These are phyloP conservation scores for Ectemnius continuus DNA, from an alignment of 2,888 invertebrate genomes.

Conservation along the genomic window DNA sequence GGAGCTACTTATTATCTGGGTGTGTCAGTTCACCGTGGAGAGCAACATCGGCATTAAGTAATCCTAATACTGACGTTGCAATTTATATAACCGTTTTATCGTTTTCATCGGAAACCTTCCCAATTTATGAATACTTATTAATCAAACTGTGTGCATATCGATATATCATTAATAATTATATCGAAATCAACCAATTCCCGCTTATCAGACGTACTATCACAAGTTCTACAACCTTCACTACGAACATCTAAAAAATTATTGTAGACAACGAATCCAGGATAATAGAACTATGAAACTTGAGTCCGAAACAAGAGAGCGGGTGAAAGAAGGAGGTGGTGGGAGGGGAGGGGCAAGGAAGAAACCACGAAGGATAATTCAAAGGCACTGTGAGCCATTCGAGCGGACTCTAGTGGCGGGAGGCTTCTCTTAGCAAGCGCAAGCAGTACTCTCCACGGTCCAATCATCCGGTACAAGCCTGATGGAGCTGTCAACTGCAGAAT, in stretches of 20 bases:
- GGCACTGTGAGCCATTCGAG: constrained; percentile 25
- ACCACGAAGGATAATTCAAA: constrained; percentile 51
- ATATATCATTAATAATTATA: no score
- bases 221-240: neutral
- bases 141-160: no score
- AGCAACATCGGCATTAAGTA: constrained; percentile 11
- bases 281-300: no score
- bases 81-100: constrained; percentile 32
- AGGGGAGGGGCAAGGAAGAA: neutral
- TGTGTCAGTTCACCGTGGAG: neutral
- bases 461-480: constrained; percentile 51
- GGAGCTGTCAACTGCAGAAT: constrained; percentile 62
- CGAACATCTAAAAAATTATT: no score
- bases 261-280: no score
- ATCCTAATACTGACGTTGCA: constrained; percentile 29
- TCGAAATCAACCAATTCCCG: constrained; percentile 28
- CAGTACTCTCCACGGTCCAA: constrained; percentile 57
- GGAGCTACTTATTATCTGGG: neutral
- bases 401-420: constrained; percentile 36
- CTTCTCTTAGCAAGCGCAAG: constrained; percentile 44
- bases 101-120: no score
- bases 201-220: no score
- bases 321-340: neutral
- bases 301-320: no score
- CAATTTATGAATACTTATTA: no score